Evolutionary conservation across 1,140 invertebrate genomes (phyloP).

Genomic region (Drosophila dunni): DNA sequence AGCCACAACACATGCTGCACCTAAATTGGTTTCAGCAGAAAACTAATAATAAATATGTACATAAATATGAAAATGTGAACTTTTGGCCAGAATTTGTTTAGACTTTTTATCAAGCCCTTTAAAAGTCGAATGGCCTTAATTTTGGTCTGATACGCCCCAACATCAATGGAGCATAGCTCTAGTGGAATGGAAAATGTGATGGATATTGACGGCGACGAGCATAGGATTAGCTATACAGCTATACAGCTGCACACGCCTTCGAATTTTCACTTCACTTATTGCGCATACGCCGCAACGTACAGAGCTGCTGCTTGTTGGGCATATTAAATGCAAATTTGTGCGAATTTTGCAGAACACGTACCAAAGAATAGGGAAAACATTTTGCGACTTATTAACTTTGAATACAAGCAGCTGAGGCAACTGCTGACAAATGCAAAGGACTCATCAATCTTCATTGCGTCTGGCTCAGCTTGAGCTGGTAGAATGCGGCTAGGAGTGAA

Average conservation of each 20-base stretch:
- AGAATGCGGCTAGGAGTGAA: constrained; percentile 7
- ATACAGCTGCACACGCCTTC: background rate
- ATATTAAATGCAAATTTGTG: constrained; percentile 77
- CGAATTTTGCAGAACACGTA: constrained; percentile 54
- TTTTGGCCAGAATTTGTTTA: constrained; percentile 10
- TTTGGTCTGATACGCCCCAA: constrained; percentile 25
- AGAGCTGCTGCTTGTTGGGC: constrained; percentile 26
- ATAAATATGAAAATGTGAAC: background rate
- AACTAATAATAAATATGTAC: background rate
- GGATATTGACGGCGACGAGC: constrained; percentile 28
- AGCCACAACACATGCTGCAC: background rate
- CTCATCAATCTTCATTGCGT: constrained; percentile 75
- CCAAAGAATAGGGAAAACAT: constrained; percentile 29
- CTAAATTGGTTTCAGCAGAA: background rate
- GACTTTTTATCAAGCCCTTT: background rate
- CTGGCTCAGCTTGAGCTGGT: constrained; percentile 42
- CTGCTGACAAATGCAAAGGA: constrained; percentile 61
- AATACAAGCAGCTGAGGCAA: constrained; percentile 11
- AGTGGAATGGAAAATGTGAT: constrained; percentile 42
- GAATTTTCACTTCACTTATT: constrained; percentile 35
- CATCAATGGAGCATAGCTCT: constrained; percentile 1
- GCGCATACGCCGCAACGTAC: constrained; percentile 35
- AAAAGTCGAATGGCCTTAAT: constrained; percentile 22
- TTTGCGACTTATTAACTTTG: constrained; percentile 72
- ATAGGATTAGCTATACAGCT: constrained; percentile 22